Conservation (phyloP, 92 coral and sea anemone genomes). For the Umimayanthus chanpuru region DNA sequence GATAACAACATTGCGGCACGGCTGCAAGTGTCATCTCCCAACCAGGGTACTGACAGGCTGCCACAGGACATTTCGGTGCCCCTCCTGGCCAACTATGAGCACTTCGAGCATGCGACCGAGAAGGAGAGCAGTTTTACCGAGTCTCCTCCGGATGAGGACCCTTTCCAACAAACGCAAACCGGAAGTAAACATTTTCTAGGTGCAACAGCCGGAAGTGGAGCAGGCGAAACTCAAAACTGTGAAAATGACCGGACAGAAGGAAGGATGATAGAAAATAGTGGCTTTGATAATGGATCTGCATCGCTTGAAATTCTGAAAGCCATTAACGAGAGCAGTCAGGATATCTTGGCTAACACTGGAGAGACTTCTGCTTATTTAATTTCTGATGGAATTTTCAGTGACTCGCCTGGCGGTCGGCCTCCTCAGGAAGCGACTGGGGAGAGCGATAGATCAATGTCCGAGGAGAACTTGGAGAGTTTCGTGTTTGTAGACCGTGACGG, state of each 20-base stretch:
- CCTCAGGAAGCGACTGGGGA: neutral
- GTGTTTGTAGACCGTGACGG: slow-evolving; percentile 90
- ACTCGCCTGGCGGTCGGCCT: neutral
- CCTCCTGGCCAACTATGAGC: slow-evolving; percentile 78
- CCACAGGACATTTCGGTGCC: slow-evolving; percentile 78
- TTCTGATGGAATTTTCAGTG: neutral
- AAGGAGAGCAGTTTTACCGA: slow-evolving; percentile 61
- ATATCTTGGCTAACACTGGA: slow-evolving; percentile 1
- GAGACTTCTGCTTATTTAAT: neutral
- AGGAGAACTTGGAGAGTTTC: slow-evolving; percentile 62
- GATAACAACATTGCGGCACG: slow-evolving; percentile 87
- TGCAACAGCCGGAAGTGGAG: neutral
- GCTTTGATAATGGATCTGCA: slow-evolving; percentile 16
- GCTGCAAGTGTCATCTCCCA: slow-evolving; percentile 39
- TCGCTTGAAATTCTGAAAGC: slow-evolving; percentile 22
- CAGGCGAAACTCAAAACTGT: neutral
- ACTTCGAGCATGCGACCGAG: slow-evolving; percentile 67
- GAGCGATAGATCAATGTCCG: slow-evolving; percentile 21
- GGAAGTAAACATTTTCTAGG: slow-evolving; percentile 1
- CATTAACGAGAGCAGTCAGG: slow-evolving; percentile 12
- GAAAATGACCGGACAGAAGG: neutral
- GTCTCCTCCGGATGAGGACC: neutral
- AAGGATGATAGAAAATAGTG: neutral
- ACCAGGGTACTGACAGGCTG: slow-evolving; percentile 41
- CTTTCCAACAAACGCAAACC: slow-evolving; percentile 1